Base-by-base conservation (phyloP, 2,888 invertebrate species). In the Resseliella maxima region DNA sequence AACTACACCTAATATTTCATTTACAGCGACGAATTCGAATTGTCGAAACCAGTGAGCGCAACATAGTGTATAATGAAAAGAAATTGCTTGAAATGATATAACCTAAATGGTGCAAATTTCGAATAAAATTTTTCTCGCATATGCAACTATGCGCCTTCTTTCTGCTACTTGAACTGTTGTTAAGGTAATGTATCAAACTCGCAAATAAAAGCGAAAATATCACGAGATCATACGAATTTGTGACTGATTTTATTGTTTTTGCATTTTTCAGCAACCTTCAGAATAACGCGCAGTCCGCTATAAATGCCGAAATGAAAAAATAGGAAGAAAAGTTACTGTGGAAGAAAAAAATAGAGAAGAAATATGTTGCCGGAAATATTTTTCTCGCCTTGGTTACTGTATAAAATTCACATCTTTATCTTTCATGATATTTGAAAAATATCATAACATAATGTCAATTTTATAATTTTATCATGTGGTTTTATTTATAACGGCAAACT, bases 331-430 rank as follows among this genome's bases (percentile, higher is more conserved):
- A 1, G 8, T 50, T 8, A 41, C 41, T 41, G 15, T 50, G 15
- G 46, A 8, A 15, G 2, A 24, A 27, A 59, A 12, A 59, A 59
- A 24, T 24, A 2, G 59, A 59, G 31, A 45, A 85, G 41, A 85
- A 83, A 38, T 83, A 83, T 83, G 85, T 27, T 45, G 85, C 24
- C 85, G 46, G 31, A 41, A 45, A 85, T 27, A 27, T 10, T 45
- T 45, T 85, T 85, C 45, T 45, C 38, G 45, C 85, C 31, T 41
- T 46, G 45, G 31, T 85, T 86, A 59, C 72, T 86, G n/a, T 86
- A 64, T 86, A 72, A 86, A 86, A 86, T 86, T 86, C 86, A 86
- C 81, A 31, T 81, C 86, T 86, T 86, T 86, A 81, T 86, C 86
- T 46, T 86, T 81, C 45, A 81, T 81, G 72, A 81, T 46, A 86